A percentile compares a stretch with the other conserved stretches of the same genome.
These are phyloP conservation scores for Hycleus cichorii DNA, from an alignment of 1,140 invertebrate species.

Conservation along the genomic window DNA sequence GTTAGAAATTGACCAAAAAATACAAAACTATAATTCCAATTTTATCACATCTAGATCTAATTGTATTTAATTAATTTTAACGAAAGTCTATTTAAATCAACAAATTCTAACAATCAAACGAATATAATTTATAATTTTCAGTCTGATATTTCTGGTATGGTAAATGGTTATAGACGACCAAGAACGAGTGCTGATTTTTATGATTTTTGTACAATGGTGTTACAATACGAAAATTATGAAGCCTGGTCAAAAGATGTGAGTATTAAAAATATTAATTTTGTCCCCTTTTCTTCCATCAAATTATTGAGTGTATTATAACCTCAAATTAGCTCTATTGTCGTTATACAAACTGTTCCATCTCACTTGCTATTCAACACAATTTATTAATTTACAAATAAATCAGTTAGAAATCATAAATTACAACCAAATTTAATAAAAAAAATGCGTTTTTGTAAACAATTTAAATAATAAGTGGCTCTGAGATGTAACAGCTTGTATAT, in stretches of 20 bases:
- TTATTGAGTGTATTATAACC: background rate
- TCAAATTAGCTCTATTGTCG: background rate
- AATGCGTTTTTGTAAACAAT: no score
- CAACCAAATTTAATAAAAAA: no score
- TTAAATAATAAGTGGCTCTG: no score
- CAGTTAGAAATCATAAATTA: no score
- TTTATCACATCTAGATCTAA: no score
- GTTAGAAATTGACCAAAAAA: background rate
- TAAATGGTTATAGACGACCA: constrained; percentile 27
- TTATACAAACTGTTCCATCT: no score
- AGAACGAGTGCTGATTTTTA: constrained; percentile 51
- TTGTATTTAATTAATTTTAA: background rate
- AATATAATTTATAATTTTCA: constrained; percentile 3
- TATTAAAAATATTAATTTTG: constrained; percentile 1
- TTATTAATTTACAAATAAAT: no score
- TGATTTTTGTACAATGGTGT: constrained; percentile 48
- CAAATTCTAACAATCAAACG: no score
- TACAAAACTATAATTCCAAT: background rate
- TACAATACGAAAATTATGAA: constrained; percentile 52
- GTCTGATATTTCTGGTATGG: constrained; percentile 17
- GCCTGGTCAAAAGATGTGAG: constrained; percentile 43
- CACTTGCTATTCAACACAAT: no score
- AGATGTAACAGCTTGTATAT: no score
- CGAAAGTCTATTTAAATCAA: no score
- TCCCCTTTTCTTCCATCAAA: background rate